phyloP scores from a whole-genome alignment of 2,888 invertebrate genomes.

The Ypsolopha scabrella region DNA sequence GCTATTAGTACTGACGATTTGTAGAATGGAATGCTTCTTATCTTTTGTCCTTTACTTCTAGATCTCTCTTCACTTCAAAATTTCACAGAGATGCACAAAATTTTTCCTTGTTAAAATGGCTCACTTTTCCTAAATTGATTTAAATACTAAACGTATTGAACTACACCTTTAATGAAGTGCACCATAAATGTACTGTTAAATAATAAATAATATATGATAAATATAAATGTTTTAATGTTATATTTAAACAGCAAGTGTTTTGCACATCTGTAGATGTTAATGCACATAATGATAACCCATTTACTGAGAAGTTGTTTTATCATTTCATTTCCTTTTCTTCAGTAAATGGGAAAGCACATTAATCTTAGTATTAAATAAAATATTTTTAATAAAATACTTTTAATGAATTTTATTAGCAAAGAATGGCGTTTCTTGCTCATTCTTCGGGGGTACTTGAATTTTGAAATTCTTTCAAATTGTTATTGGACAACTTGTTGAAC shows the following conservation, averaged over 20 bases:
- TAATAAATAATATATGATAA: background rate
- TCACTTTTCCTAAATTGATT: constrained; percentile 64
- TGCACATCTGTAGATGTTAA: constrained; percentile 43
- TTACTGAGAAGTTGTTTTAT: constrained; percentile 10
- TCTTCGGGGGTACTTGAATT: background rate
- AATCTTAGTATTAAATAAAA: background rate
- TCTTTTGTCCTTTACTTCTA: constrained; percentile 61
- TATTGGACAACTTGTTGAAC: background rate
- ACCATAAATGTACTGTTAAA: constrained; percentile 22
- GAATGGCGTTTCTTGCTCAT: background rate
- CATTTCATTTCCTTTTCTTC: constrained; percentile 12
- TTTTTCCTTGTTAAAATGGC: constrained; percentile 68
- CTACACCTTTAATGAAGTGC: constrained; percentile 43
- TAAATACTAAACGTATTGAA: constrained; percentile 25
- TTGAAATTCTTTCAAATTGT: background rate
- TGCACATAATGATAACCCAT: constrained; percentile 32
- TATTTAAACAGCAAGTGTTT: constrained; percentile 15
- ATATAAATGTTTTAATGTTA: constrained; percentile 10
- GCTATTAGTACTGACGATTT: constrained; percentile 60
- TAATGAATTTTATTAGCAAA: background rate
- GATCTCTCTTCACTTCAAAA: constrained; percentile 60
- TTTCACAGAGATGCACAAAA: constrained; percentile 67
- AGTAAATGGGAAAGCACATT: constrained; percentile 10
- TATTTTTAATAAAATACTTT: background rate
- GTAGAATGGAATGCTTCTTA: constrained; percentile 66